Evolutionary conservation across 2,113 vertebrate genomes (phyloP).

Genomic region (Podarcis muralis): DNA sequence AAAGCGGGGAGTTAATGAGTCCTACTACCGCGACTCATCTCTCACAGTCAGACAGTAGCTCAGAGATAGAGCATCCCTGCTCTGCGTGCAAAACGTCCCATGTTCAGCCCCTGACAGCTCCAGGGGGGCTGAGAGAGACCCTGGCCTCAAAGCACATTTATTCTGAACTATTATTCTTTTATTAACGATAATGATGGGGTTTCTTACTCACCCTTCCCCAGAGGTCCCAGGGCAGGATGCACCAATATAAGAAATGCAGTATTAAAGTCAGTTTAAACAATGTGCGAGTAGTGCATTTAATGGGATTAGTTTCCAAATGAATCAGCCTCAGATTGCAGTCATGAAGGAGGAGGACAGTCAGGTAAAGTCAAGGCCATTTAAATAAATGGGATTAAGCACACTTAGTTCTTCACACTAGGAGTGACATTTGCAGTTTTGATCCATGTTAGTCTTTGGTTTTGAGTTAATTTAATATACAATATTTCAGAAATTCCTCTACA

Average conservation of each 20-base stretch:
- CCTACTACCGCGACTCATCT: not conserved
- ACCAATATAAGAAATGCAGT: too few species aligned
- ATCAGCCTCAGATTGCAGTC: not conserved
- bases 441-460: not conserved
- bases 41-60: not conserved
- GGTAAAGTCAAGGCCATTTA: not conserved
- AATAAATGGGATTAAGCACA: not conserved
- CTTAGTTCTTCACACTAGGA: not conserved
- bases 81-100: not conserved
- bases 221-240: too few species aligned
- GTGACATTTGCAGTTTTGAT: not conserved
- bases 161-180: too few species aligned
- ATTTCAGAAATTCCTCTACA: too few species aligned
- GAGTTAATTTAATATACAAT: not conserved
- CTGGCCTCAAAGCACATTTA: too few species aligned
- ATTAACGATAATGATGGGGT: too few species aligned
- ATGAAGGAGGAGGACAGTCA: not conserved
- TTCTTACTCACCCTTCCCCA: too few species aligned
- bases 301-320: not conserved
- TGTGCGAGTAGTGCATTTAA: not conserved
- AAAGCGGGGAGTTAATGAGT: not conserved
- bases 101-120: too few species aligned
- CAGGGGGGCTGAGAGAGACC: too few species aligned
- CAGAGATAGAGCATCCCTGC: not conserved
- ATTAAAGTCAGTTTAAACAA: too few species aligned